Percentiles rank a stretch among this genome's conserved stretches.
phyloP scores from a whole-genome alignment of 2,113 vertebrate species.

The Nerophis lumbriciformis region DNA sequence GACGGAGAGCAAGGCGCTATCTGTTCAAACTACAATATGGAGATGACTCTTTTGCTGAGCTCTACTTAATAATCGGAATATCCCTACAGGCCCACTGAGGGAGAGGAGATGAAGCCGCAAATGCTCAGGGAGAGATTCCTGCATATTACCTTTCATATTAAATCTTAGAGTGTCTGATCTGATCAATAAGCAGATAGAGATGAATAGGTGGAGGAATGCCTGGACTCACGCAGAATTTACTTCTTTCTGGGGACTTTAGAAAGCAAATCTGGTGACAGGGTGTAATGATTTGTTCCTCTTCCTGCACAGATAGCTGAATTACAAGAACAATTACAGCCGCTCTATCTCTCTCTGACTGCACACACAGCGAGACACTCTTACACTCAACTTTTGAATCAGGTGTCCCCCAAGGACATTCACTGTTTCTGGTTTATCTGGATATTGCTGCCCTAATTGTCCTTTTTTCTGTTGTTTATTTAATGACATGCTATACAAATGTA shows the following conservation, averaged over 20 bases:
- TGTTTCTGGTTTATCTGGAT: conserved; percentile 29
- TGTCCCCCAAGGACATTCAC: conserved; percentile 38
- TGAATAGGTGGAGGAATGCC: conserved; percentile 60
- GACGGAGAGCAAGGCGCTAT: conserved; percentile 54
- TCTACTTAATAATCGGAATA: conserved; percentile 79
- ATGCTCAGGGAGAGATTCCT: conserved; percentile 69
- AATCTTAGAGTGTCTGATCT: conserved; percentile 67
- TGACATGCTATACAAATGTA: conserved; percentile 47
- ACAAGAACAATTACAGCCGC: conserved; percentile 52
- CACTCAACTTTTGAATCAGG: conserved; percentile 17
- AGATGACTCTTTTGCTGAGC: conserved; percentile 73
- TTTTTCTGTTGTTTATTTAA: conserved; percentile 53
- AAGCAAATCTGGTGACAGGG: conserved; percentile 33
- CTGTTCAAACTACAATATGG: conserved; percentile 67
- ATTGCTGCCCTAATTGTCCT: conserved; percentile 58
- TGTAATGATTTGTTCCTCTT: conserved; percentile 57
- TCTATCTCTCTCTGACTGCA: conserved; percentile 13
- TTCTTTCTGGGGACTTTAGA: conserved; percentile 50
- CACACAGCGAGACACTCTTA: conserved; percentile 20
- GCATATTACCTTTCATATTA: conserved; percentile 72
- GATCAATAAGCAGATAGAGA: conserved; percentile 76
- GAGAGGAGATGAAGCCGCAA: conserved; percentile 71
- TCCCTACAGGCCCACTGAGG: conserved; percentile 74
- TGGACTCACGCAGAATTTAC: conserved; percentile 37
- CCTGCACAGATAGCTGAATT: conserved; percentile 63